Evolutionary conservation across 1,140 invertebrate genomes (phyloP), one percentile per base, ranked within the genome.

Genomic region (Drosophila hydei): DNA sequence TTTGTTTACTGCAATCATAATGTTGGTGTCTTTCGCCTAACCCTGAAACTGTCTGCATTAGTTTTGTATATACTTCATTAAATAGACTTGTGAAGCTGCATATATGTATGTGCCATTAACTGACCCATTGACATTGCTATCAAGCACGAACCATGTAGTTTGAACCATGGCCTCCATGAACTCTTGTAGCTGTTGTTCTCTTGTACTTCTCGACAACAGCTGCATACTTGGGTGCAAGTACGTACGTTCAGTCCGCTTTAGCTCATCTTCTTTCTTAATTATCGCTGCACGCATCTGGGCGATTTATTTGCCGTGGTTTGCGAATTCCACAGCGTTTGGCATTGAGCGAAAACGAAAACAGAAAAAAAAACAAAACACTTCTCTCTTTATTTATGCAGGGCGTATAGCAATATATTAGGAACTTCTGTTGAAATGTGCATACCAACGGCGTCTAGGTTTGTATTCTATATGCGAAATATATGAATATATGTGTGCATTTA

Each of bases 351-450:
- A 38, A 36, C 51, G 11, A 72, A 83, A 79, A 65, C n/a, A n/a
- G n/a, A 52, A 74, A 85, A 30, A 38, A 40, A 14, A 16, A 6
- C 12, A 42, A 42, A 42, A 16, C 14, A 14, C 9, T 11, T 75
- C 70, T 56, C 71, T 88, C 72, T 83, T 87, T 77, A 81, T 72
- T 77, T 80, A 85, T 76, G 71, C 79, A 90, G 88, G 77, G 89
- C 88, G 61, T 91, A 91, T 91, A 80, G 76, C 89, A 78, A 89
- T 91, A 75, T 80, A 77, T 90, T 91, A 91, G 89, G 85, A 89
- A 84, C 89, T 91, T 88, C 89, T 73, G 77, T 91, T 91, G 89
- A 91, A 91, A 91, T 91, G 89, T 91, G 89, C 85, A 88, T 78
- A 73, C 89, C 85, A 76, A 58, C 77, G 83, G 58, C 63, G 38